phyloP scores from a whole-genome alignment of 2,113 vertebrate species.

The Xiphophorus maculatus region DNA sequence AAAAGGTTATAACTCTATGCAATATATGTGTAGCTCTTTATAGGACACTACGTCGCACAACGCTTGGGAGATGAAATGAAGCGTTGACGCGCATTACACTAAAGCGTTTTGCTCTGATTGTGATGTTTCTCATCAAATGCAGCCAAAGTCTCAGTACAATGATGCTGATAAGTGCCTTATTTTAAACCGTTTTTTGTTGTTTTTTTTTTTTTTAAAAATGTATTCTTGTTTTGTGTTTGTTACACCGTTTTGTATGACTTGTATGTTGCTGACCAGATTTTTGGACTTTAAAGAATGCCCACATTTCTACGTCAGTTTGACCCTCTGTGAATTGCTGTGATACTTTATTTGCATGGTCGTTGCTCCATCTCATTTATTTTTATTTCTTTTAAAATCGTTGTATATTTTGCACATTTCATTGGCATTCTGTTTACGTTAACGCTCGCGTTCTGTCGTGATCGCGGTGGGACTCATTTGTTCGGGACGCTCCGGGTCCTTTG shows the following conservation, averaged over 20 bases:
- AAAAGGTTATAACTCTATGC: conserved; percentile 66
- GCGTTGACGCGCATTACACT: conserved; percentile 49
- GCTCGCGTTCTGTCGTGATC: conserved; percentile 43
- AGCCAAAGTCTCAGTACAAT: conserved; percentile 41
- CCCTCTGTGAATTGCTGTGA: conserved; percentile 15
- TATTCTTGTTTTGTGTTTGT: neutral
- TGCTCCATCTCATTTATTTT: conserved; percentile 24
- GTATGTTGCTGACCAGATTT: conserved; percentile 35
- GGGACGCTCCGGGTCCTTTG: neutral
- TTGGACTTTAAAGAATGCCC: conserved; percentile 20
- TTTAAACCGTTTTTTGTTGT: conserved; percentile 7
- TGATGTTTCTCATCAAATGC: conserved; percentile 31
- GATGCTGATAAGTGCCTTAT: conserved; percentile 72
- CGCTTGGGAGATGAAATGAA: conserved; percentile 56
- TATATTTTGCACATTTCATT: conserved; percentile 82
- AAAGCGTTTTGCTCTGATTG: conserved; percentile 58
- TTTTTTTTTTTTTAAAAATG: neutral
- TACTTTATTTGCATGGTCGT: conserved; percentile 22
- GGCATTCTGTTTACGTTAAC: conserved; percentile 66
- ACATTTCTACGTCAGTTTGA: conserved; percentile 34
- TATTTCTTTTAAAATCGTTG: conserved; percentile 8
- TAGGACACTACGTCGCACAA: conserved; percentile 51
- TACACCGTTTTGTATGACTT: conserved; percentile 10
- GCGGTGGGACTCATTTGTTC: conserved; percentile 22
- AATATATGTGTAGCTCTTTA: conserved; percentile 56